phyloP scores from a whole-genome alignment of 2,888 invertebrate genomes.

The Xestia xanthographa region DNA sequence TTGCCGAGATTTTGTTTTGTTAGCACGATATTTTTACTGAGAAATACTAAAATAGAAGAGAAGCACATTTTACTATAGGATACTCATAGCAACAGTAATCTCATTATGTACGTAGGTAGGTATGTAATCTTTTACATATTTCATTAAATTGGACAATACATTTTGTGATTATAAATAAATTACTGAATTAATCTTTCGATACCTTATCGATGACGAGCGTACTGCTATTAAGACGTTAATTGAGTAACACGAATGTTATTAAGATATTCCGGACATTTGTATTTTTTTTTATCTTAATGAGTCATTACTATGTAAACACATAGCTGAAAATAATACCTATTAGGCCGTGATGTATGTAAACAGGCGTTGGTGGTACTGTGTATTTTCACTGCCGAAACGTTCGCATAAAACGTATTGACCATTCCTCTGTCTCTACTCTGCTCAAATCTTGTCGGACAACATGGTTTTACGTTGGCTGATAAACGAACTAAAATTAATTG shows the following conservation, averaged over 20 bases:
- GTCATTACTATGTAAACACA: constrained; percentile 3
- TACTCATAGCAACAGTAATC: constrained; percentile 1
- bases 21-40: constrained; percentile 19
- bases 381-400: background rate
- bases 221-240: background rate
- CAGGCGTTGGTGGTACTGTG: background rate
- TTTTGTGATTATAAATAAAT: background rate
- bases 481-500: no score
- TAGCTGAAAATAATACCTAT: background rate
- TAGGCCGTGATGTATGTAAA: background rate
- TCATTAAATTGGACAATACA: background rate
- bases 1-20: background rate
- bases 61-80: background rate
- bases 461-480: background rate
- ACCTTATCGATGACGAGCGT: constrained; percentile 4
- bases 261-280: background rate
- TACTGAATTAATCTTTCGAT: background rate
- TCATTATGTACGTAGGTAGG: background rate
- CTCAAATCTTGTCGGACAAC: background rate
- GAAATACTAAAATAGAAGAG: background rate
- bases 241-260: background rate
- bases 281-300: background rate
- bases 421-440: background rate
- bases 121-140: background rate
- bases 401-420: background rate